Conservation (phyloP, 2,888 invertebrate genomes). For the Rhamphomyia laevipes region DNA sequence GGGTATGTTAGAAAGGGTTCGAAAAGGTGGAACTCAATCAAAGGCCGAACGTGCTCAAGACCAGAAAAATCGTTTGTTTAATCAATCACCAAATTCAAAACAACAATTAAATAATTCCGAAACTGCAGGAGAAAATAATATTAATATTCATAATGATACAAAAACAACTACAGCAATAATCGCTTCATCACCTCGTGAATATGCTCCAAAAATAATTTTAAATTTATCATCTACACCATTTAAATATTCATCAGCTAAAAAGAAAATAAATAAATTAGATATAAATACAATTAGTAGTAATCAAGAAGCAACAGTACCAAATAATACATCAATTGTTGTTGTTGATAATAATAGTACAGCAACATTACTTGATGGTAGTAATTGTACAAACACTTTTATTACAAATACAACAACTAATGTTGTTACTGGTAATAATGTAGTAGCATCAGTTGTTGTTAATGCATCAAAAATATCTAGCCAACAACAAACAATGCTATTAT, state of each 20-base stretch:
- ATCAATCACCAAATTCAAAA: slow-evolving; percentile 16
- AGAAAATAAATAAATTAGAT: slow-evolving; percentile 10
- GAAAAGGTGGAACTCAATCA: slow-evolving; percentile 52
- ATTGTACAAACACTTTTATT: neutral
- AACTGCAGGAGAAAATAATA: neutral
- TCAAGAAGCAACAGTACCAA: slow-evolving; percentile 1
- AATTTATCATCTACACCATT: slow-evolving; percentile 24
- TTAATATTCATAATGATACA: neutral
- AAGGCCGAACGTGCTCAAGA: slow-evolving; percentile 61
- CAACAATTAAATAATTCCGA: slow-evolving; percentile 7
- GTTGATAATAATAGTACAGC: neutral
- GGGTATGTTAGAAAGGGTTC: slow-evolving; percentile 61
- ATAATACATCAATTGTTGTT: neutral
- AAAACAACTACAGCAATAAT: neutral
- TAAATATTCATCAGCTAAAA: slow-evolving; percentile 18
- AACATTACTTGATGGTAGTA: neutral
- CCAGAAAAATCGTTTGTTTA: slow-evolving; percentile 43
- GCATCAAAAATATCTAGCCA: neutral
- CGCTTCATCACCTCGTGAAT: slow-evolving; percentile 18
- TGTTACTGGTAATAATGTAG: neutral
- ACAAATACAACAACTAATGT: no score
- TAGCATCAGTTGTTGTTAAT: slow-evolving; percentile 5
- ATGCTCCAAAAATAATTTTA: slow-evolving; percentile 22
- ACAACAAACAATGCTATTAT: neutral
- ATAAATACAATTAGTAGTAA: slow-evolving; percentile 2